Conservation (phyloP, 2,113 vertebrate species). For the Candoia aspera region DNA sequence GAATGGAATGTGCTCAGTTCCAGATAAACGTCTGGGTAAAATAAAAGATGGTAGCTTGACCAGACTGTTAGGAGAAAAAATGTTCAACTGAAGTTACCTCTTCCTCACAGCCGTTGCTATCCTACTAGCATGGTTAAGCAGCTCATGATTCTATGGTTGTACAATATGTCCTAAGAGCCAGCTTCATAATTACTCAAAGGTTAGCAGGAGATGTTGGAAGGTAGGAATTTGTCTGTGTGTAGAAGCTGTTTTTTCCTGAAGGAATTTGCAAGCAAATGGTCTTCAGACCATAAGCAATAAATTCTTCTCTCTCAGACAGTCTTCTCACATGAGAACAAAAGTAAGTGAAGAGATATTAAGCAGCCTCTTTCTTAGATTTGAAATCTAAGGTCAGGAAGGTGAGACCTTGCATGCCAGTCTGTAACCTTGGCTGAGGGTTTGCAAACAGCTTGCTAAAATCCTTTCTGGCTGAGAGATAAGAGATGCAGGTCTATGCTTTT, state of each 20-base stretch:
- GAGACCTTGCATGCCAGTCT: conserved; percentile 16
- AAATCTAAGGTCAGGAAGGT: not conserved
- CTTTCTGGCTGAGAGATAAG: conserved; percentile 9
- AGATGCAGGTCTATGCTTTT: conserved; percentile 21
- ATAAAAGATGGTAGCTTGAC: not conserved
- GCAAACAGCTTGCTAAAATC: not conserved
- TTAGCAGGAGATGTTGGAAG: not conserved
- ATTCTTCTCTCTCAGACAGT: not conserved
- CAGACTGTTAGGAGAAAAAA: not conserved
- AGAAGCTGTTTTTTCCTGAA: not conserved
- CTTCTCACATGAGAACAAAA: not conserved
- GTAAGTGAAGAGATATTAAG: not conserved
- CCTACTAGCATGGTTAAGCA: not conserved
- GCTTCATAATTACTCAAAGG: not conserved
- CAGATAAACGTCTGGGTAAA: not conserved
- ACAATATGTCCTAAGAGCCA: not conserved
- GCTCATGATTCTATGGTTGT: not conserved
- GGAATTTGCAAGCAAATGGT: not conserved
- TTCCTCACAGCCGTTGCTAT: not conserved
- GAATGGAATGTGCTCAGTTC: not conserved
- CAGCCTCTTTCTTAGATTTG: not conserved
- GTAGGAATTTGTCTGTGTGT: not conserved
- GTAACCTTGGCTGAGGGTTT: conserved; percentile 33
- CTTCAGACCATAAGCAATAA: not conserved
- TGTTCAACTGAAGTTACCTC: not conserved